Conservation (phyloP, 1,140 invertebrate species). For the Teleogryllus occipitalis region DNA sequence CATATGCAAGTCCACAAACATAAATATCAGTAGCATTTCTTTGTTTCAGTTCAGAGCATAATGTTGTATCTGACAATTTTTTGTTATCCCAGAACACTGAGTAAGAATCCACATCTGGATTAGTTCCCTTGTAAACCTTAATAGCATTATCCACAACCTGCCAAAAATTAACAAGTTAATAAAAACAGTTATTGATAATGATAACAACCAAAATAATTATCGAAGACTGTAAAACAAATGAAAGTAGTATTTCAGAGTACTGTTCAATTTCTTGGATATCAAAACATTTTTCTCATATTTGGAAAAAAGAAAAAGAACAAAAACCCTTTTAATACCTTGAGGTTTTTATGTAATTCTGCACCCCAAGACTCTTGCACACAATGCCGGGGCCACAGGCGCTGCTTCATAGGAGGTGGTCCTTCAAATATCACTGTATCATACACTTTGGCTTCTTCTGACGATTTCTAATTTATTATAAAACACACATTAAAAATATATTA, state of each 20-base stretch:
- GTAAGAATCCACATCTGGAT: constrained; percentile 92
- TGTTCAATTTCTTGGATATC: neutral
- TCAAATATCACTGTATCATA: constrained; percentile 90
- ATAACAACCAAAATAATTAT: neutral
- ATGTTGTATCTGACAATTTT: constrained; percentile 75
- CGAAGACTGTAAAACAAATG: neutral
- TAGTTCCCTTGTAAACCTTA: constrained; percentile 88
- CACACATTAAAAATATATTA: neutral
- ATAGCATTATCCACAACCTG: constrained; percentile 61
- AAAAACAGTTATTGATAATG: neutral
- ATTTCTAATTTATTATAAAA: constrained; percentile 29
- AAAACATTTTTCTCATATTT: neutral
- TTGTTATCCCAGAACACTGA: constrained; percentile 98
- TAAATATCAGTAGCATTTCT: constrained; percentile 85
- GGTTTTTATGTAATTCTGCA: constrained; percentile 82
- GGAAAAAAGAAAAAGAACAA: constrained; percentile 2
- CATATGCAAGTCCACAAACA: constrained; percentile 90
- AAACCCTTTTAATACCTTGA: constrained; percentile 53
- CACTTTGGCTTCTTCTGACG: constrained; percentile 61
- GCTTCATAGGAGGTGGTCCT: constrained; percentile 70
- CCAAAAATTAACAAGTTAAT: constrained; percentile 2
- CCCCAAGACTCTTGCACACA: constrained; percentile 94
- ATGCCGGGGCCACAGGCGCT: constrained; percentile 88
- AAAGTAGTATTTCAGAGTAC: neutral
- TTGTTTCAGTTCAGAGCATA: constrained; percentile 69